Base-by-base conservation (phyloP, 64 coral and sea anemone species). In the Stylophora pistillata region DNA sequence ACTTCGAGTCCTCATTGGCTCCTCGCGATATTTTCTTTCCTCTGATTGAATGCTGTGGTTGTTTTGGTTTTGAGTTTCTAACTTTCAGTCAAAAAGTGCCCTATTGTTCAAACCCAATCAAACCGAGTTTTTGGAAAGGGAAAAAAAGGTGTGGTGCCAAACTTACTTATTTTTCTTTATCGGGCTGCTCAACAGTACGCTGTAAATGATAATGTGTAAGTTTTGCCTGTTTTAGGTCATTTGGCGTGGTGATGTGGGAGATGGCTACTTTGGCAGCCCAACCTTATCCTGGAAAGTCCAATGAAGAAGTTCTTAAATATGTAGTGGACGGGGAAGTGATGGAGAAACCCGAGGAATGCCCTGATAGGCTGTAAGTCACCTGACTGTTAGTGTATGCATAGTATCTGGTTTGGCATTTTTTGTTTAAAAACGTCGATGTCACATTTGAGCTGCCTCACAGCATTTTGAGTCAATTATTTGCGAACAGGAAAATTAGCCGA, bases 231-330 rank as follows among this genome's bases (percentile, higher is more conserved):
- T 11, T 20, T 26, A 99, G 97, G 97, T 99, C 97, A 4, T 99
- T 85, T 81, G 97, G 90, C 33, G 97, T 99, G 13, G 97, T 99
- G 15, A 52, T 99, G 27, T 99, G 93, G 97, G 97, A 99, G 37
- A 99, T 99, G 97, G 93, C 84, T 10, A 99, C 97, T n/a, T 78
- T 99, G 29, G 97, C 97, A 2, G 86, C 65, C 79, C 97, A 99
- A 74, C 97, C 97, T 15, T 99, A 99, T 82, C 93, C 94, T 15
- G 97, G 97, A 56, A 99, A 99, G 78, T 99, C 97, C 3, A 99
- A 99, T 23, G 97, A 99, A 71, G 97, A 99, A 77, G 97, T 99
- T 15, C 88, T 99, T 52, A 99, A 99, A 69, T 99, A 80, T 79
- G 97, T 99, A 28, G 90, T 99, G 61, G 97, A 99, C 18, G 97